Conservation (phyloP, 2,113 vertebrate species). For the Larimichthys crocea region DNA sequence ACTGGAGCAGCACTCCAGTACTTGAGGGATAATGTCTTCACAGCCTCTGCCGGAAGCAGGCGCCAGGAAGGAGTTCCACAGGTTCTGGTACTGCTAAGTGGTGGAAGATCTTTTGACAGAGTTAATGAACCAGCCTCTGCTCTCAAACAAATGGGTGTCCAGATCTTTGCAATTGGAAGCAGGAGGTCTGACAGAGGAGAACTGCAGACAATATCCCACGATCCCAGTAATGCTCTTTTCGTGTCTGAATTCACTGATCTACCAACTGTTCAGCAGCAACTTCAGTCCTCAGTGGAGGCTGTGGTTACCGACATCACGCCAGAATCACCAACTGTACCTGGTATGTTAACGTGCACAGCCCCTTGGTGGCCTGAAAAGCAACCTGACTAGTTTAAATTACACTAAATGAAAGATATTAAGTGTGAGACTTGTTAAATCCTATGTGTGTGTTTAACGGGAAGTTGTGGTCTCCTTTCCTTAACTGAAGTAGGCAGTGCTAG, state of each 20-base stretch:
- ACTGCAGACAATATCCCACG: constrained; percentile 57
- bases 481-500: too few relatives aligned
- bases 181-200: background rate
- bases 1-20: background rate
- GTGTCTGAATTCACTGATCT: constrained; percentile 72
- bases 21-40: constrained; percentile 81
- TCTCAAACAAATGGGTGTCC: constrained; percentile 61
- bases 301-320: constrained; percentile 2
- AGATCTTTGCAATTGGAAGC: constrained; percentile 34
- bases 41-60: constrained; percentile 85
- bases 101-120: constrained; percentile 63
- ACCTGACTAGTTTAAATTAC: too few relatives aligned
- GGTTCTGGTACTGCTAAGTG: constrained; percentile 73
- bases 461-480: too few relatives aligned
- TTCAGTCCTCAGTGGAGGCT: constrained; percentile 35
- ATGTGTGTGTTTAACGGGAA: background rate
- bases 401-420: background rate
- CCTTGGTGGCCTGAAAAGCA: too few relatives aligned
- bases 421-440: background rate
- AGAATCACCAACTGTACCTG: constrained; percentile 16
- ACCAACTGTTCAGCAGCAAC: constrained; percentile 55
- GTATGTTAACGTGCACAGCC: constrained; percentile 25
- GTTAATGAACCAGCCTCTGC: constrained; percentile 54
- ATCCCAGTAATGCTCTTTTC: too few relatives aligned
- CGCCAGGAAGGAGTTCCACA: constrained; percentile 83